Evolutionary conservation across 2,888 invertebrate species (phyloP), one percentile per base, ranked within the genome.

Genomic region (Liposcelis brunnea): DNA sequence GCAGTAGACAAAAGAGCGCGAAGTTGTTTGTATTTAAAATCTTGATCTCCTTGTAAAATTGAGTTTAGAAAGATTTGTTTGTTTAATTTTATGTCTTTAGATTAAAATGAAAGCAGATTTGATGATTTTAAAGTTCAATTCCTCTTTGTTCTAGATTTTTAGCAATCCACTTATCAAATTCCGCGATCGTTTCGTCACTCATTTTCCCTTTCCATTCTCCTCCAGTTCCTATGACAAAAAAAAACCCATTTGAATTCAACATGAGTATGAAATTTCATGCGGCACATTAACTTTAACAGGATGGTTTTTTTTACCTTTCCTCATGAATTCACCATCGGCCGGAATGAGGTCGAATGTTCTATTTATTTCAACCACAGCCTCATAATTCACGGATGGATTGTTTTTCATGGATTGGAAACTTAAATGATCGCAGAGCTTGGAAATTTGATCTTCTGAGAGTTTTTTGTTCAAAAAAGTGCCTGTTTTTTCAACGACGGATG

Each of bases 311-410:
- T 7, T 40, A 40, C 40, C 40, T 40, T 14, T 40, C 19, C 40
- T 6, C 40, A 40, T 40, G 21, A 40, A 40, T 18, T 40, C 18
- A 8, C 40, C 40, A n/a, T 19, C 40, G 10, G 40, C 40, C 12
- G 15, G 40, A 19, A 40, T 21, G 15, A 40, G 40, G 15, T 19
- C 40, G 7, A 40, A 19, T n/a, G 16, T 40, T 7, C 40, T 16
- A 18, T 48, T 61, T 53, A 46, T 55, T 56, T 52, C 54, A 0
- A 59, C 51, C 8, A 58, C 54, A 3, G 58, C 56, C 52, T 71
- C 68, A 50, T 65, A 65, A 56, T 78, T 75, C 10, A 73, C 70
- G 18, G 69, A 65, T 5, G 65, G 63, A 58, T 77, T 77, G 2
- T 62, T 56, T 52, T 69, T 69, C 77, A 77, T 77, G 42, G 56